These are phyloP conservation scores for Lepilemur septentrionalis DNA, from an alignment of 2,797 vertebrate species.

Conservation along the genomic window DNA sequence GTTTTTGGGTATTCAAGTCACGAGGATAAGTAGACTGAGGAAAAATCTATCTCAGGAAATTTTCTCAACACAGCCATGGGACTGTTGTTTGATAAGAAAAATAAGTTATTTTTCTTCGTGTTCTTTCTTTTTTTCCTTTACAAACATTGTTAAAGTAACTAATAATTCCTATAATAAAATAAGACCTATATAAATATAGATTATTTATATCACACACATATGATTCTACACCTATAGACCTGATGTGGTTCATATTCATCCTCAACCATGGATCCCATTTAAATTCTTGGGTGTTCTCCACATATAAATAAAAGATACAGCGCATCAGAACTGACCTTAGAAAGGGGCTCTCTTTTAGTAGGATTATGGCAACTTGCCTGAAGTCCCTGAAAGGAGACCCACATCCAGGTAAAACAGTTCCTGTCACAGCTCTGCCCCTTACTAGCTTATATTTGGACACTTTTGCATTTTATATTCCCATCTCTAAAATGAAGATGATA, in stretches of 20 bases:
- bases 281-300: background rate
- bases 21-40: background rate
- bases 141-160: background rate
- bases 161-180: background rate
- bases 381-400: background rate
- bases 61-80: background rate
- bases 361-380: background rate
- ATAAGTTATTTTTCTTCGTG: background rate
- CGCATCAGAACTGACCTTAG: background rate
- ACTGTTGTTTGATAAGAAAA: background rate
- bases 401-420: background rate
- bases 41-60: background rate
- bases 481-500: background rate
- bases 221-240: background rate
- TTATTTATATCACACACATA: background rate
- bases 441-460: background rate
- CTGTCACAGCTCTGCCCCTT: background rate
- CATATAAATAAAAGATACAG: background rate
- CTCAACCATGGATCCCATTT: background rate
- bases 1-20: background rate
- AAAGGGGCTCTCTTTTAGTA: background rate
- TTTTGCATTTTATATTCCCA: background rate
- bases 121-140: background rate
- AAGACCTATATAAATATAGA: background rate
- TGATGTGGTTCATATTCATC: background rate